phyloP scores from a whole-genome alignment of 2,113 vertebrate genomes.

The Pan troglodytes region DNA sequence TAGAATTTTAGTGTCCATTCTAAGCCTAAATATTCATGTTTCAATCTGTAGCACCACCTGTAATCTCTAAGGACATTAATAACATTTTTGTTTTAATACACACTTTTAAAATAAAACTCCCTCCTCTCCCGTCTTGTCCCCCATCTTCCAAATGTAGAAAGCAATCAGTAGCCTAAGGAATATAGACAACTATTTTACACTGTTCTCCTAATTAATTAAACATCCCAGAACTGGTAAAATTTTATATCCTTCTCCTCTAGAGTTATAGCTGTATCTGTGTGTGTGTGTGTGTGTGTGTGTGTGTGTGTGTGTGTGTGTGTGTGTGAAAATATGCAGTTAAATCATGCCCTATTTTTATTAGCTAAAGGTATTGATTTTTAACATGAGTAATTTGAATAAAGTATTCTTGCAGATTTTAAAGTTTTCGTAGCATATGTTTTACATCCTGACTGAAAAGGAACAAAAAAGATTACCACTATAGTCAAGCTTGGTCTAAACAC shows the following conservation, averaged over 20 bases:
- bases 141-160: background rate
- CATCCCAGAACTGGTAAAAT: conserved; percentile 12
- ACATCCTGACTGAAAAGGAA: background rate
- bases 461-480: background rate
- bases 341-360: conserved; percentile 1
- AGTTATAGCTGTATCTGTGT: background rate
- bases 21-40: background rate
- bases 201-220: conserved; percentile 23
- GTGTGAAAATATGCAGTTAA: conserved; percentile 6
- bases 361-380: conserved; percentile 13
- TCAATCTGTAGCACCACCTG: background rate
- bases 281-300: too few species aligned
- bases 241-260: background rate
- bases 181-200: background rate
- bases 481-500: background rate
- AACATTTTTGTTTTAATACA: background rate
- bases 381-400: conserved; percentile 24
- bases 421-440: conserved; percentile 46
- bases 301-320: background rate
- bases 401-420: conserved; percentile 47
- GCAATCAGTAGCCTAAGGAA: background rate
- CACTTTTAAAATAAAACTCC: conserved; percentile 11
- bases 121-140: background rate
- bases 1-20: background rate
- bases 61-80: background rate